phyloP scores from a whole-genome alignment of 92 coral and sea anemone species.

The Epizoanthus scotinus region DNA sequence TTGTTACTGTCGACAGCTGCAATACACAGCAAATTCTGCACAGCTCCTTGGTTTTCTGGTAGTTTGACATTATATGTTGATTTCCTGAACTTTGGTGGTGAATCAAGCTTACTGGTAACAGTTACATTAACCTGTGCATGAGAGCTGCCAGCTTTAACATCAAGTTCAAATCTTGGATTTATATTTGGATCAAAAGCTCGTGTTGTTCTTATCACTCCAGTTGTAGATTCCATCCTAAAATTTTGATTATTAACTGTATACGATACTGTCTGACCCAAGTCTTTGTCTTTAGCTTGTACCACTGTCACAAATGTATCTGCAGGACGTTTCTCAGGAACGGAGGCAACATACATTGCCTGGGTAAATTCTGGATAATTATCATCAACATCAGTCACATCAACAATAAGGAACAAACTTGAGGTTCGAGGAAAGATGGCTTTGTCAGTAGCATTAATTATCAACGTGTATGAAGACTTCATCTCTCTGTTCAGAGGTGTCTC shows the following conservation, averaged over 20 bases:
- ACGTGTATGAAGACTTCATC: constrained; percentile 47
- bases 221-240: constrained; percentile 52
- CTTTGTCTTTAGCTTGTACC: constrained; percentile 56
- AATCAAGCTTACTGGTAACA: constrained; percentile 66
- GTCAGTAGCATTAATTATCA: constrained; percentile 70
- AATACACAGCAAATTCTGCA: constrained; percentile 66
- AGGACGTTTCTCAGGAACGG: constrained; percentile 48
- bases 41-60: constrained; percentile 72
- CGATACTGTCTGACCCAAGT: constrained; percentile 23
- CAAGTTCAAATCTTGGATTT: constrained; percentile 52
- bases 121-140: constrained; percentile 72
- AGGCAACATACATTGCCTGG: constrained; percentile 55
- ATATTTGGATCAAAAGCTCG: constrained; percentile 52
- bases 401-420: constrained; percentile 62
- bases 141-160: constrained; percentile 56
- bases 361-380: constrained; percentile 73
- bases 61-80: constrained; percentile 54
- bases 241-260: constrained; percentile 22
- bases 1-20: constrained; percentile 72
- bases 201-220: constrained; percentile 71
- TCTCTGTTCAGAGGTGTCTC: constrained; percentile 65
- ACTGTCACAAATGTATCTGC: constrained; percentile 57
- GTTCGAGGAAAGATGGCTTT: constrained; percentile 68
- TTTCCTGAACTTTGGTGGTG: constrained; percentile 71
- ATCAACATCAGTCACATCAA: constrained; percentile 63